These are phyloP conservation scores for Pollenia angustigena DNA, from an alignment of 2,888 invertebrate species.

Conservation along the genomic window DNA sequence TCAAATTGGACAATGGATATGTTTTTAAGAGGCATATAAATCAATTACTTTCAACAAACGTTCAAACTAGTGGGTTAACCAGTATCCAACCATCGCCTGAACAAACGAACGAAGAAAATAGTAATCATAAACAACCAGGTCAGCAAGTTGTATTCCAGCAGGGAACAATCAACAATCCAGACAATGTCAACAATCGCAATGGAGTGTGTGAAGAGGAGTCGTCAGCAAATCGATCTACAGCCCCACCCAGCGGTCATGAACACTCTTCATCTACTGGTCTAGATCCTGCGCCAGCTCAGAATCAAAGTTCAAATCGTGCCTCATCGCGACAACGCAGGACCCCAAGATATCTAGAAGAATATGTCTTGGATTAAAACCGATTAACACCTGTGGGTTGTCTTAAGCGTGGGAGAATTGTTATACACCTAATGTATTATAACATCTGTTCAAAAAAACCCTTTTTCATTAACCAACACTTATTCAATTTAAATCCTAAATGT, in stretches of 20 bases:
- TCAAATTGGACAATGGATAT: constrained; percentile 20
- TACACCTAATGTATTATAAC: not conserved
- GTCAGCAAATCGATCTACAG: not conserved
- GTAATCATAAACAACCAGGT: no score
- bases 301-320: not conserved
- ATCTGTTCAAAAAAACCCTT: no score
- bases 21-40: constrained; percentile 32
- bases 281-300: not conserved
- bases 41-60: constrained; percentile 1
- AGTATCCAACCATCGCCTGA: not conserved
- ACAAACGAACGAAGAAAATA: not conserved
- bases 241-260: not conserved
- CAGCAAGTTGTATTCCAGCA: not conserved
- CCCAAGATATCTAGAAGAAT: constrained; percentile 11
- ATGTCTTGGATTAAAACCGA: constrained; percentile 13
- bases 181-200: not conserved
- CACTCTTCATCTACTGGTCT: not conserved
- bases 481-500: no score
- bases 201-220: not conserved
- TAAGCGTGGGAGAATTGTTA: constrained; percentile 32
- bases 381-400: not conserved
- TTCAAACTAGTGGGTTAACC: not conserved
- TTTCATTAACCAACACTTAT: no score
- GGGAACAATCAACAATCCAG: not conserved
- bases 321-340: constrained; percentile 12